Evolutionary conservation across 2,888 invertebrate genomes (phyloP).

Genomic region (Chrysolina oricalcia): DNA sequence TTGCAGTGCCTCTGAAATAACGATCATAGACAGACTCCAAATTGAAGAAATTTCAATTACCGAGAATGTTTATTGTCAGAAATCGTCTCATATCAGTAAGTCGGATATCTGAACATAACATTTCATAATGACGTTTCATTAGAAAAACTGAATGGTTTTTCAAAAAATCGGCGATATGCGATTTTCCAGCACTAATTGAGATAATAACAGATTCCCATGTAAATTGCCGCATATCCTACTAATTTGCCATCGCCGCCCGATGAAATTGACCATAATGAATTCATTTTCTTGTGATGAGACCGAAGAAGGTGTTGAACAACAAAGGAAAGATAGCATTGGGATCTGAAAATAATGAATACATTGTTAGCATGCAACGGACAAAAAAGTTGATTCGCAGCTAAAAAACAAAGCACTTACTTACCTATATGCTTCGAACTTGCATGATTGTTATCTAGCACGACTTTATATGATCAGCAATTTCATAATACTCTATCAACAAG

Average conservation of each 20-base stretch:
- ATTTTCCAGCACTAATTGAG: slow-evolving; percentile 19
- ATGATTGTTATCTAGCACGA: slow-evolving; percentile 12
- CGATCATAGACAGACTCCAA: too few species aligned
- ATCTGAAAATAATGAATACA: background rate
- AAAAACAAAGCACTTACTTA: slow-evolving; percentile 1
- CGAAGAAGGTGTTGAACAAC: slow-evolving; percentile 4
- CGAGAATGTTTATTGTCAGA: too few species aligned
- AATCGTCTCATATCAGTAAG: too few species aligned
- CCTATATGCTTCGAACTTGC: background rate
- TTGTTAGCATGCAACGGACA: background rate
- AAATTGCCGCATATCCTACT: slow-evolving; percentile 22
- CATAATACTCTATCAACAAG: background rate
- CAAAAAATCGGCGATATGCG: background rate
- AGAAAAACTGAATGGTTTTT: too few species aligned
- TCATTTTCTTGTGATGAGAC: slow-evolving; percentile 7
- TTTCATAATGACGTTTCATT: too few species aligned
- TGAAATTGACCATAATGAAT: slow-evolving; percentile 30
- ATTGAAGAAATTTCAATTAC: too few species aligned
- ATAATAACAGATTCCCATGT: slow-evolving; percentile 13
- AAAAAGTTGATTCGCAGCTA: background rate
- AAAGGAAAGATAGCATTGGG: slow-evolving; percentile 6
- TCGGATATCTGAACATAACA: too few species aligned
- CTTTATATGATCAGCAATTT: slow-evolving; percentile 1
- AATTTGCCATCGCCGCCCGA: slow-evolving; percentile 6
- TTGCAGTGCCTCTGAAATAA: too few species aligned